These are phyloP conservation scores for Sycobia sp. DNA, from an alignment of 1,140 invertebrate species.

Conservation along the genomic window DNA sequence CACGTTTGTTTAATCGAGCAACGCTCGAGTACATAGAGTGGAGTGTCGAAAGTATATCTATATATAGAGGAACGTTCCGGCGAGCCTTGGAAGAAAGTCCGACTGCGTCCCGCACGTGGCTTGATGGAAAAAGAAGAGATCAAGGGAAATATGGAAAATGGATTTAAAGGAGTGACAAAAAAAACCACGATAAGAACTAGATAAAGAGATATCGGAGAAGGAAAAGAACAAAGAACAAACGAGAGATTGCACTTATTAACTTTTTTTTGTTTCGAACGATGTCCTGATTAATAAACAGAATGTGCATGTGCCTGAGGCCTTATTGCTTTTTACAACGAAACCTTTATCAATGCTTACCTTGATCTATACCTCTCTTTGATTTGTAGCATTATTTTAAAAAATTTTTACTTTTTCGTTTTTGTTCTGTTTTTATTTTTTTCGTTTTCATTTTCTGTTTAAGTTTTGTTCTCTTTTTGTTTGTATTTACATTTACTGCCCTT, in stretches of 20 bases:
- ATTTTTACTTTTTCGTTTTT: neutral
- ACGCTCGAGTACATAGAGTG: too few species aligned
- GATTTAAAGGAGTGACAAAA: too few species aligned
- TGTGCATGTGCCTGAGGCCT: conserved; percentile 63
- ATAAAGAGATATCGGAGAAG: neutral
- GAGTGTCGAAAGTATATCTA: too few species aligned
- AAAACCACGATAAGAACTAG: too few species aligned
- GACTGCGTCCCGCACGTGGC: too few species aligned
- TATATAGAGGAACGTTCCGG: too few species aligned
- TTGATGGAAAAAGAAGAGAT: neutral
- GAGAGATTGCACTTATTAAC: conserved; percentile 44
- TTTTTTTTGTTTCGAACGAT: conserved; percentile 59
- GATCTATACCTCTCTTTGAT: conserved; percentile 18
- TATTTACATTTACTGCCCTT: too few species aligned
- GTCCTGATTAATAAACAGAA: conserved; percentile 63
- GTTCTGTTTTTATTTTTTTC: too few species aligned
- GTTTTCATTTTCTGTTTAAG: too few species aligned
- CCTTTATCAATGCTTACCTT: conserved; percentile 46
- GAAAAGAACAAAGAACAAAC: conserved; percentile 15
- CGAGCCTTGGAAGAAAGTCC: too few species aligned
- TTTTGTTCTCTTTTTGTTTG: too few species aligned
- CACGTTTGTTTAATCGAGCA: neutral
- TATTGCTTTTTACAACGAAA: conserved; percentile 53
- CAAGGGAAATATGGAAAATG: too few species aligned
- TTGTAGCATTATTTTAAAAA: conserved; percentile 1